Evolutionary conservation across 2,888 invertebrate species (phyloP).

Genomic region (Linnaemya tessellans): DNA sequence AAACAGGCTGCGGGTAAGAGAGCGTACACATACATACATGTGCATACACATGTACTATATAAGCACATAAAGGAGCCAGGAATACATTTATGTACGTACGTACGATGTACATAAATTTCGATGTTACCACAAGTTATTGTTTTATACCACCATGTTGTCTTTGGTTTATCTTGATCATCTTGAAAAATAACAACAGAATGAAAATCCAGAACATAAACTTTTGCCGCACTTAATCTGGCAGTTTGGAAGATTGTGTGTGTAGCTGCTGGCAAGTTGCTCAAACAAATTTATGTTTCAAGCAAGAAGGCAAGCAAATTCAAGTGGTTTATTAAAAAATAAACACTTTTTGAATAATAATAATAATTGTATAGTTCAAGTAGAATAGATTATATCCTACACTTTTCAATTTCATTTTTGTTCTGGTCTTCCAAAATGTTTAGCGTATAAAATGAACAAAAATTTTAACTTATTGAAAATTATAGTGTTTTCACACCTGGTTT

Average conservation of each 20-base stretch:
- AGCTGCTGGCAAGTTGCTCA: not conserved
- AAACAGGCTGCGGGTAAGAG: no score
- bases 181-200: constrained; percentile 1
- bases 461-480: no score
- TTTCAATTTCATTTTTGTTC: no score
- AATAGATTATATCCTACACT: no score
- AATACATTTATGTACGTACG: not conserved
- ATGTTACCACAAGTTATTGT: constrained; percentile 46
- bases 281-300: constrained; percentile 4
- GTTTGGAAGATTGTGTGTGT: not conserved
- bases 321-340: no score
- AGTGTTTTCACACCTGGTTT: no score
- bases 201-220: constrained; percentile 31
- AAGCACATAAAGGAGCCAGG: no score
- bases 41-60: no score
- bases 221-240: not conserved
- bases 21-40: not conserved
- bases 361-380: no score
- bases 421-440: no score
- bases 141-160: constrained; percentile 36
- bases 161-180: constrained; percentile 47
- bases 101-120: constrained; percentile 20
- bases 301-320: not conserved
- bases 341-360: no score
- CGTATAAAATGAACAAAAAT: no score